Conservation (phyloP, 2,888 invertebrate genomes). For the Leptura quadrifasciata region DNA sequence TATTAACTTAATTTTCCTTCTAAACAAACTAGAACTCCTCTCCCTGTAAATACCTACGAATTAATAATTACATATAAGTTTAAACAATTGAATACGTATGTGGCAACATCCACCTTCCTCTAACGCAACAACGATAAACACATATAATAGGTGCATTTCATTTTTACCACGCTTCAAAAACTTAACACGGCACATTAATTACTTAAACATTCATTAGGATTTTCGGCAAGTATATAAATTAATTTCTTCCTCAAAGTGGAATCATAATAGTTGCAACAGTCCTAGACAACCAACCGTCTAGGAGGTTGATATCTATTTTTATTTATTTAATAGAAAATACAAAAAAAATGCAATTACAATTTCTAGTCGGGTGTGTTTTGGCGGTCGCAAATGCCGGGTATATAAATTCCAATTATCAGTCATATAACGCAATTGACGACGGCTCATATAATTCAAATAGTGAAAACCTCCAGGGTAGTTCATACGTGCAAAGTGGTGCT, state of each 20-base stretch:
- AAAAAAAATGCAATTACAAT: constrained; percentile 27
- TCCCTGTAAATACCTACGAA: constrained; percentile 5
- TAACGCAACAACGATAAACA: constrained; percentile 29
- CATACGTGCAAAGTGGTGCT: not conserved
- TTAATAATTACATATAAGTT: constrained; percentile 12
- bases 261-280: constrained; percentile 41
- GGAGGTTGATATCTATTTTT: constrained; percentile 39
- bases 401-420: not conserved
- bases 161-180: constrained; percentile 35
- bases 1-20: too few species aligned
- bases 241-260: not conserved
- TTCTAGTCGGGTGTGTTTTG: constrained; percentile 52
- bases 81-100: constrained; percentile 28
- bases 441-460: not conserved
- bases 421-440: not conserved
- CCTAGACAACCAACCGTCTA: constrained; percentile 29
- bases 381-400: constrained; percentile 73
- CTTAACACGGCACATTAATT: constrained; percentile 13
- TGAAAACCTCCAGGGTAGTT: not conserved
- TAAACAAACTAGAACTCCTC: not conserved
- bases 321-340: constrained; percentile 8
- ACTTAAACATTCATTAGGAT: constrained; percentile 25
- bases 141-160: constrained; percentile 24
- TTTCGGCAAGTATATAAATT: constrained; percentile 33
- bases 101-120: constrained; percentile 20